Evolutionary conservation across 2,888 invertebrate genomes (phyloP).

Genomic region (Dastarcus helophoroides): DNA sequence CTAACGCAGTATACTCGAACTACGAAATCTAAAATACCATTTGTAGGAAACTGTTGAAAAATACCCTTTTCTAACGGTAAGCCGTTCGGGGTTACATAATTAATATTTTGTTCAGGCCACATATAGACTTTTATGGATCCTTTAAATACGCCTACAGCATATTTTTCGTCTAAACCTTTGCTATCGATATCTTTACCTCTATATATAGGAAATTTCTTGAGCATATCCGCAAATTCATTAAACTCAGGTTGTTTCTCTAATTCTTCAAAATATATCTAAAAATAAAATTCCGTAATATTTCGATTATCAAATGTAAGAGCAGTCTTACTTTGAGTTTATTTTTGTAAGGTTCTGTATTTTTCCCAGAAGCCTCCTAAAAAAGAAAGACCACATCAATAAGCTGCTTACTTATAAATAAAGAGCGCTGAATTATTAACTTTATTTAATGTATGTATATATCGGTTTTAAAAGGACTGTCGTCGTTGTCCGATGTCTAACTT

Average conservation of each 20-base stretch:
- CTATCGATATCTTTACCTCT: constrained; percentile 45
- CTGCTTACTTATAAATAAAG: too few species aligned
- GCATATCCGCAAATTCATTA: constrained; percentile 53
- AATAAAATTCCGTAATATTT: background rate
- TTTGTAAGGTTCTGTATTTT: constrained; percentile 7
- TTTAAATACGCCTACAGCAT: constrained; percentile 31
- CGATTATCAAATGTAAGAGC: constrained; percentile 1
- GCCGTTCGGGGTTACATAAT: constrained; percentile 34
- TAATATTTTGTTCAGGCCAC: constrained; percentile 44
- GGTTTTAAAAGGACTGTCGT: too few species aligned
- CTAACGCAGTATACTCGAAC: constrained; percentile 68
- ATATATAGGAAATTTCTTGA: constrained; percentile 49
- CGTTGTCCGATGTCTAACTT: too few species aligned
- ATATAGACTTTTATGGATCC: constrained; percentile 45
- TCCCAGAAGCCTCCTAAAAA: too few species aligned
- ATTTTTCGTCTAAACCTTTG: constrained; percentile 38
- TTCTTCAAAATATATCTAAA: constrained; percentile 45
- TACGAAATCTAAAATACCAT: constrained; percentile 49
- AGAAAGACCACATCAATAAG: too few species aligned
- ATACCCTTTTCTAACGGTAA: constrained; percentile 46
- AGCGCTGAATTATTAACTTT: too few species aligned
- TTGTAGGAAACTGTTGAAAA: constrained; percentile 50
- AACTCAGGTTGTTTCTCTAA: constrained; percentile 58
- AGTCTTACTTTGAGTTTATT: background rate
- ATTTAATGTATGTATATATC: too few species aligned